A percentile compares a stretch with the other conserved stretches of the same genome.
phyloP scores from a whole-genome alignment of 2,888 invertebrate genomes.

The Ormyrus rosae region DNA sequence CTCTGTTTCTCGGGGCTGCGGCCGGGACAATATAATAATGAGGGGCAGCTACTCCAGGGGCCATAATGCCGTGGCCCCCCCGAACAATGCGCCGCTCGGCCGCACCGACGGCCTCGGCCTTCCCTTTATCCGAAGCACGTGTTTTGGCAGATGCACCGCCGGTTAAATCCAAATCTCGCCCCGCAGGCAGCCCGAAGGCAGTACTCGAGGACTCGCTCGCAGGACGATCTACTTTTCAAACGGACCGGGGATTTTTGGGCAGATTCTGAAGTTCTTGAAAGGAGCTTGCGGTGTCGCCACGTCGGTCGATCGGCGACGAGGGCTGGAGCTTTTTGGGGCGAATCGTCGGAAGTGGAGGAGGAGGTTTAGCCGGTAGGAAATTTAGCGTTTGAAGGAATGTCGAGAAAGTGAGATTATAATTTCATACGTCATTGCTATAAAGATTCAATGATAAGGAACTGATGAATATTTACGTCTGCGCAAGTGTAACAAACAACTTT shows the following conservation, averaged over 20 bases:
- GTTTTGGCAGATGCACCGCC: conserved; percentile 56
- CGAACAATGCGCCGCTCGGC: conserved; percentile 36
- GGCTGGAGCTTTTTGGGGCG: no score
- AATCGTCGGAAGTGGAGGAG: no score
- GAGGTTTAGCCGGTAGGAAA: no score
- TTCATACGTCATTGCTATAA: no score
- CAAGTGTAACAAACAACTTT: no score
- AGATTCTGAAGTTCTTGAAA: neutral
- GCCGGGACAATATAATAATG: conserved; percentile 15
- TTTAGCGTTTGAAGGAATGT: no score
- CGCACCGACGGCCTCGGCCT: conserved; percentile 10
- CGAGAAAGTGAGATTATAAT: no score
- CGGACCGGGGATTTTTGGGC: conserved; percentile 20
- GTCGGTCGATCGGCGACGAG: no score
- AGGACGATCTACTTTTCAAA: conserved; percentile 46
- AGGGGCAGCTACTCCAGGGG: conserved; percentile 36
- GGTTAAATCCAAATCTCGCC: conserved; percentile 56
- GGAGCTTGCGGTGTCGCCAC: no score
- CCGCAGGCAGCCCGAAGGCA: conserved; percentile 17
- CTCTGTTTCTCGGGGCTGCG: neutral
- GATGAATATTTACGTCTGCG: no score
- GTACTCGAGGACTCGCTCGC: conserved; percentile 6
- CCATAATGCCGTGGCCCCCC: conserved; percentile 1
- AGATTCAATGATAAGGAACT: no score
- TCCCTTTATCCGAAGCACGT: conserved; percentile 59